Evolutionary conservation across 2,113 vertebrate genomes (phyloP).

Genomic region (Phylloscopus trochiloides): DNA sequence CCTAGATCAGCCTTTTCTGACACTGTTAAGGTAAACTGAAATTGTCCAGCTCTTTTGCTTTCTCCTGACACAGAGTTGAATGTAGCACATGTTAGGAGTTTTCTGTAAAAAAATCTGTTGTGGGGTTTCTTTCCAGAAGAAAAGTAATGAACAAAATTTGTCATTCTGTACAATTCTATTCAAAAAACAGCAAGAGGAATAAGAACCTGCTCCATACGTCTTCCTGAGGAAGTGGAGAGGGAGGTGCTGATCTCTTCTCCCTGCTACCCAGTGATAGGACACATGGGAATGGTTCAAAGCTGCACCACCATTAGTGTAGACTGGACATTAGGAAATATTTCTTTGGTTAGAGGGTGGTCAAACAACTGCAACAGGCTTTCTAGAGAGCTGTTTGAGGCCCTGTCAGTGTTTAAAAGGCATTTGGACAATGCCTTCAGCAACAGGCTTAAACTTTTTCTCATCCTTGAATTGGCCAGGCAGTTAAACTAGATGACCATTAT

Average conservation of each 20-base stretch:
- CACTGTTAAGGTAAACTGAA: background rate
- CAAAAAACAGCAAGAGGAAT: background rate
- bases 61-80: background rate
- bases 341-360: background rate
- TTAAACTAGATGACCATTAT: background rate
- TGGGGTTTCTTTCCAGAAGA: background rate
- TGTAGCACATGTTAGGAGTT: background rate
- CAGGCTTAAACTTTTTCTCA: background rate
- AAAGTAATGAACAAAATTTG: background rate
- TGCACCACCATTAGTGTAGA: rapidly evolving
- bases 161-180: background rate
- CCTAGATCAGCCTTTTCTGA: background rate
- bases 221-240: background rate
- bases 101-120: background rate
- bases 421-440: background rate
- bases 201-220: rapidly evolving
- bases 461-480: background rate
- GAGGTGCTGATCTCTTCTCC: background rate
- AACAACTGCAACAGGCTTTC: background rate
- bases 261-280: rapidly evolving
- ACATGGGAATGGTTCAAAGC: background rate
- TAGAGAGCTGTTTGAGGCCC: background rate
- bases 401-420: background rate
- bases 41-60: background rate
- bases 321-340: background rate